These are phyloP conservation scores for Cylindroiulus punctatus DNA, from an alignment of 2,888 invertebrate genomes.

Conservation along the genomic window DNA sequence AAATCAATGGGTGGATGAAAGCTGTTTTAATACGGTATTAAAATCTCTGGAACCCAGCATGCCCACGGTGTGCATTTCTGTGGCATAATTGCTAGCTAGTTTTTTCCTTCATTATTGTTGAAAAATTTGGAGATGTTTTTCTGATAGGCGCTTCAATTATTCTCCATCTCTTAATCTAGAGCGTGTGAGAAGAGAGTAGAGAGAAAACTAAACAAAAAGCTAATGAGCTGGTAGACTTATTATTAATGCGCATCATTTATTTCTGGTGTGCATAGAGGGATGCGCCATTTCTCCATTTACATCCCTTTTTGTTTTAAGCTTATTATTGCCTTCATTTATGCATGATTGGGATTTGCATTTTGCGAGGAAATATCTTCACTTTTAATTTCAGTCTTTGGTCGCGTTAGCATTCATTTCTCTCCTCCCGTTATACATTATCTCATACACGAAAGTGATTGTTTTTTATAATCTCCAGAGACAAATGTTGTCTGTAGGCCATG, in stretches of 20 bases:
- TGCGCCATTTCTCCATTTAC: constrained; percentile 1
- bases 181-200: not conserved
- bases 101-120: not conserved
- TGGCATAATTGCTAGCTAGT: not conserved
- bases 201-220: not conserved
- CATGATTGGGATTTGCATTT: constrained; percentile 47
- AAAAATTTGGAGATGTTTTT: not conserved
- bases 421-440: not conserved
- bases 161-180: not conserved
- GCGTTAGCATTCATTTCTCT: constrained; percentile 6
- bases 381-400: constrained; percentile 15
- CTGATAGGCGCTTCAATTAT: constrained; percentile 30
- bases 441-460: constrained; percentile 16
- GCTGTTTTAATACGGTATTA: too few relatives aligned
- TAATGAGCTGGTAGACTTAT: constrained; percentile 35
- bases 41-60: too few relatives aligned
- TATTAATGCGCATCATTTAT: constrained; percentile 43
- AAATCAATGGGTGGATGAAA: too few relatives aligned
- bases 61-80: too few relatives aligned
- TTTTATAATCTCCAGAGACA: constrained; percentile 33
- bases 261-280: not conserved
- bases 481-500: constrained; percentile 47
- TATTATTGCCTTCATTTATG: constrained; percentile 47
- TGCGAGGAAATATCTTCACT: constrained; percentile 21
- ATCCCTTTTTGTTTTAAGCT: not conserved